Evolutionary conservation across 2,797 vertebrate genomes (phyloP).

Genomic region (Podargus strigoides): DNA sequence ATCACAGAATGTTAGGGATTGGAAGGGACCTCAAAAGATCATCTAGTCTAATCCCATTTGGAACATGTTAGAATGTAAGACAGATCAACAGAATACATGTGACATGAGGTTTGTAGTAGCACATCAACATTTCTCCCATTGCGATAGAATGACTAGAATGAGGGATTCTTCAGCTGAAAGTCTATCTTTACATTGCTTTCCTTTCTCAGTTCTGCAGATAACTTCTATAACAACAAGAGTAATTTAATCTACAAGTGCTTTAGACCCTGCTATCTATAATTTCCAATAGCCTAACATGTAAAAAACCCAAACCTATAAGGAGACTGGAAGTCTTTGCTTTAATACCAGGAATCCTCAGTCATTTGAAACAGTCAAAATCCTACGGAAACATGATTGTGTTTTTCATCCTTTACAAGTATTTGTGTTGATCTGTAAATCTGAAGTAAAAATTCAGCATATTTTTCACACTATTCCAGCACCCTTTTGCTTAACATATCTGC

Average conservation of each 20-base stretch:
- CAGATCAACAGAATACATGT: neutral
- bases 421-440: neutral
- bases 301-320: neutral
- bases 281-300: neutral
- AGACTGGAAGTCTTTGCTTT: neutral
- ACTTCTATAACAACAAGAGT: neutral
- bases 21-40: too few species aligned
- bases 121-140: neutral
- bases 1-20: too few species aligned
- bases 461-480: neutral
- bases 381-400: neutral
- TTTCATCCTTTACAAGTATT: neutral
- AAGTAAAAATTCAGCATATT: neutral
- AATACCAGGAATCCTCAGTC: neutral
- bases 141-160: neutral
- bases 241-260: neutral
- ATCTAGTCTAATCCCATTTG: too few species aligned
- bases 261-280: neutral
- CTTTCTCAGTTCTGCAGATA: neutral
- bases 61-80: neutral
- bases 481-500: neutral
- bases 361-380: neutral
- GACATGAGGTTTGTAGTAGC: neutral
- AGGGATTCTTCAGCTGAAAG: neutral
- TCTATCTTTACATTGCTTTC: neutral